Evolutionary conservation across 92 coral and sea anemone species (phyloP), one percentile per base, ranked within the genome.

Genomic region (Muricea muricata): DNA sequence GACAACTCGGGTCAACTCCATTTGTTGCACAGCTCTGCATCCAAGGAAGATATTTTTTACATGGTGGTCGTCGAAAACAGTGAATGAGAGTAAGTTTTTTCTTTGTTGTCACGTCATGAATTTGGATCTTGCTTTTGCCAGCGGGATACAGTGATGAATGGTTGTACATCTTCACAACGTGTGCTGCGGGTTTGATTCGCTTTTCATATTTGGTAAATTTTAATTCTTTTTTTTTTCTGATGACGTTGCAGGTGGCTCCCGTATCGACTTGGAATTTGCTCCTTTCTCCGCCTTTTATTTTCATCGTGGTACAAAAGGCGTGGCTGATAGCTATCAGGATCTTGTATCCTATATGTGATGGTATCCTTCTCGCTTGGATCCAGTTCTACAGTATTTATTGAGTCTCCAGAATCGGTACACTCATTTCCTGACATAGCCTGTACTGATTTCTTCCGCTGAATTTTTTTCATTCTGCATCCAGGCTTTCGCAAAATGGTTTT

Each of bases 101-200:
- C 17, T 46, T 46, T 15, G 80, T 74, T 23, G 48, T 52, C 31
- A 65, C 63, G 80, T 74, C 80, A 46, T 74, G 17, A 26, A 74
- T 6, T 74, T 74, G 80, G 12, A 74, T 29, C 40, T 21, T 74
- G 65, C 80, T 46, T 11, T 40, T 40, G 10, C 21, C 35, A 32
- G 15, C 7, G 50, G 58, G 54, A 14, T 9, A n/a, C 30, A 37
- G 55, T 15, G 52, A 32, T 63, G 85, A 39, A 78, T 78, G 28
- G 90, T 86, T 86, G 29, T 69, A 86, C 90, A 86, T 79, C 86
- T 52, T 86, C 20, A 68, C 40, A 1, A 79, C 86, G 31, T 81
- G 76, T 9, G 54, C 41, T n/a, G n/a, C n/a, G n/a, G n/a, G n/a
- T n/a, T n/a, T n/a, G n/a, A n/a, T n/a, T n/a, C n/a, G n/a, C n/a